Conservation (phyloP, 2,113 vertebrate species). For the Aix galericulata region DNA sequence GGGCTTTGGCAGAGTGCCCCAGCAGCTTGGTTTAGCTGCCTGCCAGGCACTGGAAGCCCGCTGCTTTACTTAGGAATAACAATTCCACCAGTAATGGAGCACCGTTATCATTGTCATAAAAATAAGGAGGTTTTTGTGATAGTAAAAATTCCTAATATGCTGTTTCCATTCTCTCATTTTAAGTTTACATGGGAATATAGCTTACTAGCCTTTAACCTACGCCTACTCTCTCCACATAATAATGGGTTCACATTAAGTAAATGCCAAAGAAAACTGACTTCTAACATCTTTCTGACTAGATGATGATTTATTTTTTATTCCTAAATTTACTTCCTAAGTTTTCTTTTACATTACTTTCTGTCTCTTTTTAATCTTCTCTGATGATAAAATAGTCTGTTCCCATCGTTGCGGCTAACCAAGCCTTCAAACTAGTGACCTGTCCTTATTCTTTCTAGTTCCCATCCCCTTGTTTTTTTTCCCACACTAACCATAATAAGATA, state of each 20-base stretch:
- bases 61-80: background rate
- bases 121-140: background rate
- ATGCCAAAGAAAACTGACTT: conserved; percentile 59
- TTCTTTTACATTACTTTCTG: conserved; percentile 30
- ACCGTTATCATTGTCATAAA: background rate
- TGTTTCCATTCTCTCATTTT: background rate
- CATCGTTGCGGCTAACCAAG: background rate
- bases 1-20: background rate
- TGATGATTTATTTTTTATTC: conserved; percentile 42
- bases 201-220: conserved; percentile 28
- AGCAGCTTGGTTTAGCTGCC: background rate
- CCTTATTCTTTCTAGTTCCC: background rate
- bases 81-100: background rate
- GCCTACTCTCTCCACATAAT: conserved; percentile 9
- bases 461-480: conserved; percentile 22
- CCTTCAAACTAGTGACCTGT: background rate
- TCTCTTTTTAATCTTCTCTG: conserved; percentile 33
- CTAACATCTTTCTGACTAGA: background rate
- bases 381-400: conserved; percentile 20
- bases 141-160: background rate
- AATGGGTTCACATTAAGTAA: conserved; percentile 18
- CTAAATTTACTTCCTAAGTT: background rate
- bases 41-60: background rate
- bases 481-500: background rate
- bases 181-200: conserved; percentile 8